Base-by-base conservation (phyloP, 1,140 invertebrate genomes). In the Chymomyza costata region DNA sequence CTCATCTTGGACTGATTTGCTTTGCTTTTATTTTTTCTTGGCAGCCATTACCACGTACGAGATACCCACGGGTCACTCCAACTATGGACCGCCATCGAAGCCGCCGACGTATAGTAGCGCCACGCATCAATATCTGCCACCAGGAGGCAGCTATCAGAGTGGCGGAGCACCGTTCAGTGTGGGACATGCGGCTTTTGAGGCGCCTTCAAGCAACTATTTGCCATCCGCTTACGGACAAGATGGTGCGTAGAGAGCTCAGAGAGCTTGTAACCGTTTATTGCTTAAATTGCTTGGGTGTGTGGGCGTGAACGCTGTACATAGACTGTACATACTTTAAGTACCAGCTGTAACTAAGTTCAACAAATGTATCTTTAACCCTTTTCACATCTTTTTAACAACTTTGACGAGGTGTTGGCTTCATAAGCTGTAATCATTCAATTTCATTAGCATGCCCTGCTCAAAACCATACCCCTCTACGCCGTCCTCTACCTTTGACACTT, bases 1-100 rank as follows among this genome's bases (percentile, higher is more conserved):
- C n/a, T n/a, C n/a, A n/a, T n/a, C n/a, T n/a, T n/a, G n/a, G n/a
- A n/a, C n/a, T n/a, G 8, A 34, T 37, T 40, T 47, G 44, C 41
- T 52, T 39, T 13, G 38, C 16, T 31, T 28, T 48, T 37, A 44
- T 19, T 28, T 25, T 35, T 38, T 63, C 49, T 30, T 83, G 70
- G 41, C 62, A 85, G 83, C 71, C 18, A 83, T 85, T 50, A 83
- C 83, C 38, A 80, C 80, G 11, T 85, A 85, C 53, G 83, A 85
- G 53, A 83, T 85, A 47, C 83, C 83, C 21, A 64, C 46, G 32
- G 83, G 80, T 28, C 83, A 85, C 15, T 39, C 62, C 40, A 83
- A 55, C 62, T 85, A 85, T 28, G 83, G 83, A 3, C 83, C 83
- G 38, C 83, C 83, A 43, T 85, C 83, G 14, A 85, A 85, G 55